These are phyloP conservation scores for Acrocera orbiculus DNA, from an alignment of 2,888 invertebrate genomes.

Conservation along the genomic window DNA sequence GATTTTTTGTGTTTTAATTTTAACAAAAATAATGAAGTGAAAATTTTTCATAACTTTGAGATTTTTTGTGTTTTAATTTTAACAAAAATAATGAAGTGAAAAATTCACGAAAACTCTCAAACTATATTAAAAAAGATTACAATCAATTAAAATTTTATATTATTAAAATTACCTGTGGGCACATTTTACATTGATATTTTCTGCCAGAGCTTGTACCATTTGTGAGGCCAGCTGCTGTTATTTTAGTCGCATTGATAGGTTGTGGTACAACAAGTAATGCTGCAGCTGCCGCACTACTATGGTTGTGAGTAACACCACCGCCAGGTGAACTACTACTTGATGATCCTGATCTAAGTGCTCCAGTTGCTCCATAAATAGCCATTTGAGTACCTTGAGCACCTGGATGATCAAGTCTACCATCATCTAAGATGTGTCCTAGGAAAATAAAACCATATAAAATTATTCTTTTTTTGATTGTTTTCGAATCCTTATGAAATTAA, in stretches of 20 bases:
- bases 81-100: too few relatives aligned
- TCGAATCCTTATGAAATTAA: too few relatives aligned
- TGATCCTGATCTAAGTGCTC: constrained; percentile 17
- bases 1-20: too few relatives aligned
- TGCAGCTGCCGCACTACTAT: constrained; percentile 37
- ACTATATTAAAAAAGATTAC: too few relatives aligned
- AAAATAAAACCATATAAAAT: too few relatives aligned
- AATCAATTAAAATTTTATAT: too few relatives aligned
- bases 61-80: too few relatives aligned
- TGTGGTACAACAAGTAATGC: constrained; percentile 77
- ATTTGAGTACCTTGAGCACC: constrained; percentile 23
- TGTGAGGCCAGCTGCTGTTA: constrained; percentile 31
- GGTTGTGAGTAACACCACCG: constrained; percentile 33
- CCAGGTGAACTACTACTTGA: constrained; percentile 20
- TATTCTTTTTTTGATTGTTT: too few relatives aligned
- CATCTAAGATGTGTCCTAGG: constrained; percentile 31
- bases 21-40: too few relatives aligned
- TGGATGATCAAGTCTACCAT: constrained; percentile 30
- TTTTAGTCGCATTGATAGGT: constrained; percentile 55
- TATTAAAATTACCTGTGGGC: constrained; percentile 94
- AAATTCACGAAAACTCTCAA: too few relatives aligned
- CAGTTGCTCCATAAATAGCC: constrained; percentile 14
- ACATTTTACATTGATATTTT: constrained; percentile 94
- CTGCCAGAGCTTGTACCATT: constrained; percentile 33
- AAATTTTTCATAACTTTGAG: too few relatives aligned